Conservation (phyloP, 2,113 vertebrate genomes). For the Piprites chloris region DNA sequence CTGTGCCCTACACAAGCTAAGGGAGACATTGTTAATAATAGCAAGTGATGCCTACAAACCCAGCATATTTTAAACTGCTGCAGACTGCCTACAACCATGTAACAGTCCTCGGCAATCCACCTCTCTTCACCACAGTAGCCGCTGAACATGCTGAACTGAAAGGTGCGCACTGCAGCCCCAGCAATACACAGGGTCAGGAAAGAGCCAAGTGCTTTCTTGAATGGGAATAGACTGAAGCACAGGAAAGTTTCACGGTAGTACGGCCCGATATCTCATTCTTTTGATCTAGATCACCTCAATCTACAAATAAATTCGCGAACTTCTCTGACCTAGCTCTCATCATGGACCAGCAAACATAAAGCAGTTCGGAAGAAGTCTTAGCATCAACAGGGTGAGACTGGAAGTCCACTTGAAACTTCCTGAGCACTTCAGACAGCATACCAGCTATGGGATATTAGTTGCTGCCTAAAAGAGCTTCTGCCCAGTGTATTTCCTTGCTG, state of each 20-base stretch:
- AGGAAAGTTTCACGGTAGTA: background rate
- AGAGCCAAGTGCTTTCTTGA: background rate
- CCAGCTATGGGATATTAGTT: background rate
- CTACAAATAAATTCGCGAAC: background rate
- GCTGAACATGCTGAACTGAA: background rate
- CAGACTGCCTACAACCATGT: background rate
- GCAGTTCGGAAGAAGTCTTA: background rate
- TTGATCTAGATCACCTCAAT: background rate
- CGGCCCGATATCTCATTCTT: background rate
- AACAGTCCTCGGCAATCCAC: background rate
- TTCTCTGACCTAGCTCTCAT: background rate
- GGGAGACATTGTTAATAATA: background rate
- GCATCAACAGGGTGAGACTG: background rate
- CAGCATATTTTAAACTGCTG: background rate
- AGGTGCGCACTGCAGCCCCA: background rate
- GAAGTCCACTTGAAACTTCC: background rate
- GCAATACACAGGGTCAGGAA: background rate
- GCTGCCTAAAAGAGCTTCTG: background rate
- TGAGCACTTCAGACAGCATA: background rate
- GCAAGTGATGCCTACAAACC: background rate
- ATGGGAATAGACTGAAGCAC: background rate
- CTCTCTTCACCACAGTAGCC: background rate
- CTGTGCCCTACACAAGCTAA: background rate
- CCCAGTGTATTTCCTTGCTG: background rate
- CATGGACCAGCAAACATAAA: background rate